These are phyloP conservation scores for Drosophila demipolita DNA, from an alignment of 2,888 invertebrate genomes.

Conservation along the genomic window DNA sequence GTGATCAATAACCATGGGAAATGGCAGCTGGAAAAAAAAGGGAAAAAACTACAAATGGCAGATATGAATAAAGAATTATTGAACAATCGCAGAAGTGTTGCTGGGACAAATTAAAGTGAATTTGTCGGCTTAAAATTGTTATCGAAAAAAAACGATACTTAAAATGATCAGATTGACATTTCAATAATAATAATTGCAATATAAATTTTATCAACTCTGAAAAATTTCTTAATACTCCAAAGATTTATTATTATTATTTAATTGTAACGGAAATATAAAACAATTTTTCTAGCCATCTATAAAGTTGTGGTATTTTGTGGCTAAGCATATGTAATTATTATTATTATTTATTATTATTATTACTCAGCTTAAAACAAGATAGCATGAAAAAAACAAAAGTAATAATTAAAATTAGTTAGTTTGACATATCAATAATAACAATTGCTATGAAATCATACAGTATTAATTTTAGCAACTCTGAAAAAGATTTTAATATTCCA, in stretches of 20 bases:
- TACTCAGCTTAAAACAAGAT: too few species aligned
- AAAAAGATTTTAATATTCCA: neutral
- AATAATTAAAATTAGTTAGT: neutral
- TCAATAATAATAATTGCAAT: neutral
- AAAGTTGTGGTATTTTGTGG: neutral
- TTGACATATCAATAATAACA: neutral
- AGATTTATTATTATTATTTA: neutral
- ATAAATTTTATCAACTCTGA: too few species aligned
- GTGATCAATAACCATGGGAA: constrained; percentile 66
- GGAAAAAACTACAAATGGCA: constrained; percentile 2
- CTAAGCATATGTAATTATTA: too few species aligned
- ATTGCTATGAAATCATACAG: neutral
- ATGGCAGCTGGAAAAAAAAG: neutral
- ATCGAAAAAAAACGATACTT: neutral
- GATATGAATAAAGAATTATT: constrained; percentile 48
- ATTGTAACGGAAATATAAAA: neutral
- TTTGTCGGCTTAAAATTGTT: constrained; percentile 2
- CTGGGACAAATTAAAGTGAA: constrained; percentile 11
- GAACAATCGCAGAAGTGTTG: constrained; percentile 22
- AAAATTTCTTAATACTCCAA: neutral
- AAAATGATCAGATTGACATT: neutral
- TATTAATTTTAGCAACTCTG: neutral
- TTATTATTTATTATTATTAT: too few species aligned
- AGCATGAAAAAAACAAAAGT: too few species aligned
- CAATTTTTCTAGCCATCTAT: neutral